Conservation (phyloP, 2,888 invertebrate species). For the Chrysolina americana region DNA sequence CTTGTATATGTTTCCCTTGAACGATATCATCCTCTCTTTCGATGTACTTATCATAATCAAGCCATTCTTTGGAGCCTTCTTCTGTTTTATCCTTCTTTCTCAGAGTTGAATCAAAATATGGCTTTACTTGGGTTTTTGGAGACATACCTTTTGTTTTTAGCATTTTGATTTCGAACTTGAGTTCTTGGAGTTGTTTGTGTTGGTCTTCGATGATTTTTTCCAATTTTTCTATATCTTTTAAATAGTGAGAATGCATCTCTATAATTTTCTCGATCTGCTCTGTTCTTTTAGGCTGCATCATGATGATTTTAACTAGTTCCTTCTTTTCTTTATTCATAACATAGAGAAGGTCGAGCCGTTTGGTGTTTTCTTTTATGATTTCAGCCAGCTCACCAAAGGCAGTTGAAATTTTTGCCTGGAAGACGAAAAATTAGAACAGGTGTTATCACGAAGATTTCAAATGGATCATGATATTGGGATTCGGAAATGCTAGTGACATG, state of each 20-base stretch:
- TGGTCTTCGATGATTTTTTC: conserved; percentile 66
- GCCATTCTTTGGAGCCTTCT: conserved; percentile 34
- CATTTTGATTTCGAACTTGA: conserved; percentile 61
- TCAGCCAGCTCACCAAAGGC: conserved; percentile 68
- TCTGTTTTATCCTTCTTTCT: conserved; percentile 38
- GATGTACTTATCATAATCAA: conserved; percentile 42
- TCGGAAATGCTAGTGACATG: too few relatives aligned
- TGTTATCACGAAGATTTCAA: too few relatives aligned
- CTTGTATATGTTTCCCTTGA: conserved; percentile 25
- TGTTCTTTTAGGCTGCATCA: conserved; percentile 64
- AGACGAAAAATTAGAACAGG: neutral
- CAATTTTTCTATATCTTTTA: conserved; percentile 67
- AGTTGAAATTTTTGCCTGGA: conserved; percentile 62
- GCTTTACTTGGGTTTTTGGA: conserved; percentile 43
- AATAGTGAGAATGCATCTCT: conserved; percentile 61
- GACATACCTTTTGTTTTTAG: conserved; percentile 63
- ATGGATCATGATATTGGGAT: too few relatives aligned
- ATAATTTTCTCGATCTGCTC: conserved; percentile 60
- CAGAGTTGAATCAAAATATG: conserved; percentile 16
- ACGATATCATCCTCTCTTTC: conserved; percentile 31
- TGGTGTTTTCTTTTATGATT: conserved; percentile 72
- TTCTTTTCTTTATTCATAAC: conserved; percentile 73
- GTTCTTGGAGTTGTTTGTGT: conserved; percentile 63
- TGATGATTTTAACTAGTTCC: conserved; percentile 68
- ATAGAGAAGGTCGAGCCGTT: conserved; percentile 72